Base-by-base conservation (phyloP, 1,140 invertebrate species). In the Drosophila trapezifrons region DNA sequence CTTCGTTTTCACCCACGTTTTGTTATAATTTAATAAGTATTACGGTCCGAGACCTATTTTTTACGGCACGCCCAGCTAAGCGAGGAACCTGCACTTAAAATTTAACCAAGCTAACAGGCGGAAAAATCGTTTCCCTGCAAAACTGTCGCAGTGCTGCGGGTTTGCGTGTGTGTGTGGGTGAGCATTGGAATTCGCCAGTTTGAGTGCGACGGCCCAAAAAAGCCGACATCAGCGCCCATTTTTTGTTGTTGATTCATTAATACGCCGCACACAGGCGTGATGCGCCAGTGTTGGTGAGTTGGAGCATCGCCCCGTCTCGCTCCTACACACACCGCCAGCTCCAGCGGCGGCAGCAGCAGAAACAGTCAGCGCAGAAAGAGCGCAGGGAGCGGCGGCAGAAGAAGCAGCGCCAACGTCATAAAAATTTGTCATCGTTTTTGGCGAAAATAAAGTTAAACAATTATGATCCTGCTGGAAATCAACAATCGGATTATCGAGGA, bases 401-500 rank as follows among this genome's bases (percentile, higher is more conserved):
- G 60, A 60, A 64, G 60, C 45, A 67, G 25, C 65, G 64, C 64
- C 83, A 89, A 87, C 83, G 84, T 83, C 83, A 89, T 84, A 76
- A 77, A 43, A 79, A 89, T 87, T 86, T 86, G 83, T 86, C 84
- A 89, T 83, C 66, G 70, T 40, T 59, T 55, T 80, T 63, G 43
- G 46, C 43, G 29, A 69, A 60, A 51, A 54, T 27, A 62, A 49
- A 51, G 20, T 65, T 51, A 55, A 65, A 42, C 35, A 57, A 87
- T 60, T 38, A 99, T 99, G 98, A 99, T 99, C 95, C 95, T 99
- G 92, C 94, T 99, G 85, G 98, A 99, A 95, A 98, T 99, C 93
- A 98, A 99, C 93, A 99, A 99, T 94, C 96, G 98, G 93, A 98
- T 99, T 93, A 95, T 99, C 79, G 97, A 99, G 94, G 98, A 99